phyloP scores from a whole-genome alignment of 2,797 vertebrate genomes.

The Xenops minutus region DNA sequence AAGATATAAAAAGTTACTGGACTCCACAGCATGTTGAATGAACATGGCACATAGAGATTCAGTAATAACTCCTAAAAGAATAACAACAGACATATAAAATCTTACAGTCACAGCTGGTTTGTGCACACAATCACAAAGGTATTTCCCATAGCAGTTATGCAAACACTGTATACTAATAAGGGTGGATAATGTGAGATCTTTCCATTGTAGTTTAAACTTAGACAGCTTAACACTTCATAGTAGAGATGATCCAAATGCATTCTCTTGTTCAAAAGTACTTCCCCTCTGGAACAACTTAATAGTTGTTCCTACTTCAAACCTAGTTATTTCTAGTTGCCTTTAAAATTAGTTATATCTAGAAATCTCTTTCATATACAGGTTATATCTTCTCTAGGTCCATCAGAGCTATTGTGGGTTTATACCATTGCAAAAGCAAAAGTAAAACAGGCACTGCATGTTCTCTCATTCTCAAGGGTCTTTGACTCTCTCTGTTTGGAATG shows the following conservation, averaged over 20 bases:
- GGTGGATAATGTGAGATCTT: neutral
- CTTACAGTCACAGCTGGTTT: neutral
- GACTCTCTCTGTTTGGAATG: neutral
- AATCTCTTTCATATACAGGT: neutral
- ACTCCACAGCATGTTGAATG: neutral
- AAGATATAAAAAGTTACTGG: neutral
- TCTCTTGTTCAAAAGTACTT: neutral
- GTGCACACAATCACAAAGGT: neutral
- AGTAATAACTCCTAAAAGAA: neutral
- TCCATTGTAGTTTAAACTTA: neutral
- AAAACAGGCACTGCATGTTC: neutral
- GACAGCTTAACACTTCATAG: conserved; percentile 9
- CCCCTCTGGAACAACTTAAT: neutral
- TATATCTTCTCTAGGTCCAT: neutral
- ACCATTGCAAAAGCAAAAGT: neutral
- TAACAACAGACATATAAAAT: neutral
- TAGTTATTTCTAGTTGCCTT: neutral
- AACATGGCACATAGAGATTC: accelerated
- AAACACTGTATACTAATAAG: neutral
- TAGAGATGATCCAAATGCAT: neutral
- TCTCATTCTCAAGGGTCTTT: neutral
- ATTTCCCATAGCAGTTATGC: neutral
- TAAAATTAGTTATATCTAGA: neutral
- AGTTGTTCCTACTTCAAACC: neutral
- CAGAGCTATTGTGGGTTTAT: neutral